Evolutionary conservation across 2,888 invertebrate species (phyloP).

Genomic region (Itoplectis maculator): DNA sequence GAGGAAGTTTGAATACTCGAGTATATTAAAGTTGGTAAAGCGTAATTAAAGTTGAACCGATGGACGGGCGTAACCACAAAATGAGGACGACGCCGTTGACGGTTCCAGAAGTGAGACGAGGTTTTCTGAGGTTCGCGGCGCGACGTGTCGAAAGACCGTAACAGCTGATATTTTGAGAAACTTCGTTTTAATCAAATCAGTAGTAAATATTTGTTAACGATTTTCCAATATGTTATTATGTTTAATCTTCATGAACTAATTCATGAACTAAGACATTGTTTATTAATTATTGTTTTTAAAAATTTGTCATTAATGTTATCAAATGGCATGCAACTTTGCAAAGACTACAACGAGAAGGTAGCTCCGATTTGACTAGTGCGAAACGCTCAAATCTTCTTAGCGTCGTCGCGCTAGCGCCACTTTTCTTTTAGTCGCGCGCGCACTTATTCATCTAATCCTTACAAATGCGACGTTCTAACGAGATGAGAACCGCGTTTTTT

Average conservation of each 20-base stretch:
- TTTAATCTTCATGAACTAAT: neutral
- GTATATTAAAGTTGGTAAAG: conserved; percentile 82
- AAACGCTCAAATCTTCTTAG: conserved; percentile 15
- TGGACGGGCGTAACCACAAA: conserved; percentile 1
- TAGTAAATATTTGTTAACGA: no score
- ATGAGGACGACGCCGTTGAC: conserved; percentile 20
- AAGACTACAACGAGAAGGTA: no score
- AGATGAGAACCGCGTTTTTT: conserved; percentile 37
- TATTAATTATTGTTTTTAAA: no score
- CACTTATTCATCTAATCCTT: conserved; percentile 76
- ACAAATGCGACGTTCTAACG: conserved; percentile 75
- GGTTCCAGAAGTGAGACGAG: conserved; percentile 13
- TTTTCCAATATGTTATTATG: neutral
- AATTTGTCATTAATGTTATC: neutral
- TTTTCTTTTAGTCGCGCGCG: neutral
- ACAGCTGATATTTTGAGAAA: neutral
- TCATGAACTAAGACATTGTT: no score
- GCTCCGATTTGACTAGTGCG: neutral
- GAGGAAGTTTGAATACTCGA: conserved; percentile 69
- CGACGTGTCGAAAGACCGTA: neutral
- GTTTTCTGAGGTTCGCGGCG: conserved; percentile 11
- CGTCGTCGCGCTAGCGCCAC: conserved; percentile 26
- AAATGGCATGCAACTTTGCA: no score
- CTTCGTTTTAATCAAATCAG: neutral
- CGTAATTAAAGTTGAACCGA: conserved; percentile 80